Percentiles rank a stretch among this genome's conserved stretches.
Evolutionary conservation across 1,140 invertebrate genomes (phyloP).

Genomic region (Bombus waltoni): DNA sequence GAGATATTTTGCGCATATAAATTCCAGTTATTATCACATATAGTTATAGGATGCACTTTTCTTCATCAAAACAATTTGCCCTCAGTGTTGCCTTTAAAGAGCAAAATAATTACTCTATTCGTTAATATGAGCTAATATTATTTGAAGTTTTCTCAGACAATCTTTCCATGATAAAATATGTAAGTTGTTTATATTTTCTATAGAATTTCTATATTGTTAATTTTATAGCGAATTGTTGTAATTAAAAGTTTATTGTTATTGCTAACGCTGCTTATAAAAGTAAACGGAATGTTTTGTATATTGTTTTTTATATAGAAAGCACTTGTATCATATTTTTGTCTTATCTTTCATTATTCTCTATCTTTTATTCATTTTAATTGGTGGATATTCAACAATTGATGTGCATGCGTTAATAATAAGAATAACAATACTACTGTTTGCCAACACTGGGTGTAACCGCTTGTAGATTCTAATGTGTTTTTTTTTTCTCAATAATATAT

Average conservation of each 20-base stretch:
- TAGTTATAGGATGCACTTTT: slow-evolving; percentile 26
- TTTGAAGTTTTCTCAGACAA: slow-evolving; percentile 43
- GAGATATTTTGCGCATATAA: slow-evolving; percentile 6
- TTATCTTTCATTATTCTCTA: background rate
- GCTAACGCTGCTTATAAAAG: slow-evolving; percentile 49
- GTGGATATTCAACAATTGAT: background rate
- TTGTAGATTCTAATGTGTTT: slow-evolving; percentile 9
- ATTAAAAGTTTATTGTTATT: slow-evolving; percentile 60
- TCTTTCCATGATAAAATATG: slow-evolving; percentile 40
- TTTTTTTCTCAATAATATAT: background rate
- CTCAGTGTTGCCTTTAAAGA: slow-evolving; percentile 59
- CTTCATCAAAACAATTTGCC: slow-evolving; percentile 6
- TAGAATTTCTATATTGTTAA: slow-evolving; percentile 62
- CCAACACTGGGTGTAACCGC: background rate
- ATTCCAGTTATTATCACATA: slow-evolving; percentile 19
- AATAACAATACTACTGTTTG: slow-evolving; percentile 16
- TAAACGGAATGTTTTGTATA: slow-evolving; percentile 20
- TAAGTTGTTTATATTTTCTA: slow-evolving; percentile 55
- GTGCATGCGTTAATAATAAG: slow-evolving; percentile 33
- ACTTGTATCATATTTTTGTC: background rate
- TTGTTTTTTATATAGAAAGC: slow-evolving; percentile 1
- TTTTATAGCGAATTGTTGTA: slow-evolving; percentile 60
- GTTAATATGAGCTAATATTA: slow-evolving; percentile 44
- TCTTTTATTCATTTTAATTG: background rate
- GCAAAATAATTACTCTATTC: slow-evolving; percentile 49